Conservation (phyloP, 1,140 invertebrate genomes). For the Lordiphosa clarofinis region DNA sequence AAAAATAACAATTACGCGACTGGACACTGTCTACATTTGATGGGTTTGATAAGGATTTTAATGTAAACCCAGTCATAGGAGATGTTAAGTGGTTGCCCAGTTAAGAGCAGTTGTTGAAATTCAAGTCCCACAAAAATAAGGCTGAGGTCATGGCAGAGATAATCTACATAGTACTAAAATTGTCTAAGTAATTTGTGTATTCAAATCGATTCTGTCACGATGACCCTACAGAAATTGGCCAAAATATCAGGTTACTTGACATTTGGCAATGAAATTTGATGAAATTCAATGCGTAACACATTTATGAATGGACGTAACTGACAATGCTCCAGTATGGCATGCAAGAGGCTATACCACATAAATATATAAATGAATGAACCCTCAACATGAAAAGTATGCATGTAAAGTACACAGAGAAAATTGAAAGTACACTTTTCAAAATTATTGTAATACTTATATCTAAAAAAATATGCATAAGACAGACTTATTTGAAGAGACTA, state of each 20-base stretch:
- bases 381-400: background rate
- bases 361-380: background rate
- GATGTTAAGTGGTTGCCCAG: background rate
- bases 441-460: no score
- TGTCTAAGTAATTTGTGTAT: no score
- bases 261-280: conserved; percentile 40
- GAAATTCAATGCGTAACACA: conserved; percentile 58
- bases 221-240: conserved; percentile 12
- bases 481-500: no score
- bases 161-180: background rate
- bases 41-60: background rate
- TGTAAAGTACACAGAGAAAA: conserved; percentile 6
- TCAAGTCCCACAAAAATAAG: background rate
- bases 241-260: conserved; percentile 60
- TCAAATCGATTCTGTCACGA: no score
- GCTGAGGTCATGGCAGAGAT: background rate
- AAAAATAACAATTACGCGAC: conserved; percentile 28
- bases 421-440: no score
- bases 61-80: conserved; percentile 1
- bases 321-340: conserved; percentile 48
- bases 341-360: conserved; percentile 37
- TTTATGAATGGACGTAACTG: conserved; percentile 30
- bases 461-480: no score
- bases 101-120: conserved; percentile 1
- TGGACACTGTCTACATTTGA: background rate